phyloP scores from a whole-genome alignment of 2,888 invertebrate species.

The Cecidostiba fungosa region DNA sequence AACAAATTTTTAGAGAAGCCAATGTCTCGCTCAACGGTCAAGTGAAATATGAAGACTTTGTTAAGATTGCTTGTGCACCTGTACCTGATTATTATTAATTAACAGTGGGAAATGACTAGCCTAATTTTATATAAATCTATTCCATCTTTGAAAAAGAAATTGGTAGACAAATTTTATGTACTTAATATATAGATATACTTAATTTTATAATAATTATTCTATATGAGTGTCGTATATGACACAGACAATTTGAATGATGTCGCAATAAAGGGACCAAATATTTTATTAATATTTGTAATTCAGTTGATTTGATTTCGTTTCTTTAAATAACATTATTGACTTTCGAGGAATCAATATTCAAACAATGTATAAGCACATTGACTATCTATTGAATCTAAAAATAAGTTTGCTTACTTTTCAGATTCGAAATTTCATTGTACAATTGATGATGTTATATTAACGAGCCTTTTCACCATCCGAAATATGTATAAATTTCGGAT shows the following conservation, averaged over 20 bases:
- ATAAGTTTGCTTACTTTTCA: not conserved
- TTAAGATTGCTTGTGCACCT: slow-evolving; percentile 95
- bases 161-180: slow-evolving; percentile 44
- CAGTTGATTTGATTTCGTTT: slow-evolving; percentile 13
- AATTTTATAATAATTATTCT: not conserved
- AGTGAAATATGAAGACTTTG: slow-evolving; percentile 95
- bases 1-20: slow-evolving; percentile 95
- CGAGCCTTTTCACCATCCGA: not conserved
- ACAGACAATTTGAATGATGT: slow-evolving; percentile 19
- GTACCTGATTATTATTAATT: slow-evolving; percentile 95
- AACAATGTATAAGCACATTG: not conserved
- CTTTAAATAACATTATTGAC: slow-evolving; percentile 42
- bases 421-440: not conserved
- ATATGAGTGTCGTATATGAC: slow-evolving; percentile 3
- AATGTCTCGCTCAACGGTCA: slow-evolving; percentile 90
- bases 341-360: slow-evolving; percentile 17
- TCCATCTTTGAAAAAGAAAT: slow-evolving; percentile 35
- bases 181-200: slow-evolving; percentile 29
- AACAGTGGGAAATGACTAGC: slow-evolving; percentile 68
- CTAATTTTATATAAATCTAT: slow-evolving; percentile 31
- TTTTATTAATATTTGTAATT: slow-evolving; percentile 26
- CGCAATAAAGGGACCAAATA: slow-evolving; percentile 53
- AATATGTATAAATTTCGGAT: not conserved
- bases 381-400: not conserved
- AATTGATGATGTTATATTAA: not conserved